Base-by-base conservation (phyloP, 2,113 vertebrate species). In the Pluvianellus socialis region DNA sequence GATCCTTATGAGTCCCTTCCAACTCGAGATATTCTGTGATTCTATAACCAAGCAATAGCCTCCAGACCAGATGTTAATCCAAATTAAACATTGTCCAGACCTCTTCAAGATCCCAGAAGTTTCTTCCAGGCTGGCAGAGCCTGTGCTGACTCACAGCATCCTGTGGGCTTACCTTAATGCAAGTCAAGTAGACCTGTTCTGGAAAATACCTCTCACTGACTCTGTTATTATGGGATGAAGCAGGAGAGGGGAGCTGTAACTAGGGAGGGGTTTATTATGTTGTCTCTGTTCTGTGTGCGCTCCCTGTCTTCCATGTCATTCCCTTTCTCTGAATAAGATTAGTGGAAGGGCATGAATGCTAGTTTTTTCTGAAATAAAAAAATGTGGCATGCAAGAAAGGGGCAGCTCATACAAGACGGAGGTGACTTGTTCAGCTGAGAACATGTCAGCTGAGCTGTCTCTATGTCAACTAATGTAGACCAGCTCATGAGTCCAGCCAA, bases 361-460 rank as follows among this genome's bases (percentile, higher is more conserved):
- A 16, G 12, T 23, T 32, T 88, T 75, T 94, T 71, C 76, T 92
- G 89, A 84, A 92, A 80, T 1, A 7, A 72, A 86, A 71, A 61
- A 49, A 35, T 3, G 18, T 62, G 11, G 38, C 32, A 55, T 38
- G 42, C 50, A 70, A 83, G 67, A 73, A 82, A 27, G 55, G 24
- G 24, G 15, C 35, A 88, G 67, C 8, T 85, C 22, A 15, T 62
- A 75, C 2, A 8, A 77, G 35, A 56, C 2, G 8, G 56, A 76
- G 33, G 27, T 92, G 92, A 70, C 90, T 92, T 93, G 24, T 83
- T 87, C 67, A 65, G 85, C 88, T 94, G 47, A 68, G 35, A 90
- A 71, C 24, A 33, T 40, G 92, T 76, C 66, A 88, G 86, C 87
- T 88, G 73, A 96, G 49, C 75, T 84, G 42, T 49, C 52, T 35